These are phyloP conservation scores for Chlorops oryzae DNA, from an alignment of 1,140 invertebrate species.

Conservation along the genomic window DNA sequence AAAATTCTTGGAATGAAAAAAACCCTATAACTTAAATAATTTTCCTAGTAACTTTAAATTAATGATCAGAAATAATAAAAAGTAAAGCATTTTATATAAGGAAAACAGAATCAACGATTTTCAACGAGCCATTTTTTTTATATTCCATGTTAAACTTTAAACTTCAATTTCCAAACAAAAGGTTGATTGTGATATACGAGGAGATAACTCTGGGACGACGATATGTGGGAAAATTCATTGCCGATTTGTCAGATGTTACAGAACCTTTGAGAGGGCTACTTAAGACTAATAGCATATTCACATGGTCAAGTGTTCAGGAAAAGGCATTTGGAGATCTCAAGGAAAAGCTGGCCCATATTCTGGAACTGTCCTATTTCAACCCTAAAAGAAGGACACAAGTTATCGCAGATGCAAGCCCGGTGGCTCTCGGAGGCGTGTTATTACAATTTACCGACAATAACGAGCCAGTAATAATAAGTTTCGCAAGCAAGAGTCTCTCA, in stretches of 20 bases:
- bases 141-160: too few relatives aligned
- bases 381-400: constrained; percentile 13
- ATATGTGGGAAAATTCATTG: constrained; percentile 42
- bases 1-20: too few relatives aligned
- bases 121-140: too few relatives aligned
- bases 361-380: constrained; percentile 17
- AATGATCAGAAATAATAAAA: too few relatives aligned
- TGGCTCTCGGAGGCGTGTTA: constrained; percentile 31
- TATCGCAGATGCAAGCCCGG: constrained; percentile 39
- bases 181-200: too few relatives aligned
- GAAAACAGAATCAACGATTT: too few relatives aligned
- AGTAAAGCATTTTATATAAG: too few relatives aligned
- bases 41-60: too few relatives aligned
- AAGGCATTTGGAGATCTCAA: constrained; percentile 27
- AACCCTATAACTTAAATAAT: too few relatives aligned
- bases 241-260: constrained; percentile 25
- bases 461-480: constrained; percentile 32
- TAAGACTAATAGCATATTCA: constrained; percentile 24
- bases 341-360: constrained; percentile 20
- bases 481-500: constrained; percentile 41
- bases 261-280: constrained; percentile 26
- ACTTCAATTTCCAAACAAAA: too few relatives aligned
- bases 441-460: constrained; percentile 15
- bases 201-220: too few relatives aligned
- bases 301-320: constrained; percentile 20